Evolutionary conservation across 1,140 invertebrate genomes (phyloP).

Genomic region (Carposina sasakii): DNA sequence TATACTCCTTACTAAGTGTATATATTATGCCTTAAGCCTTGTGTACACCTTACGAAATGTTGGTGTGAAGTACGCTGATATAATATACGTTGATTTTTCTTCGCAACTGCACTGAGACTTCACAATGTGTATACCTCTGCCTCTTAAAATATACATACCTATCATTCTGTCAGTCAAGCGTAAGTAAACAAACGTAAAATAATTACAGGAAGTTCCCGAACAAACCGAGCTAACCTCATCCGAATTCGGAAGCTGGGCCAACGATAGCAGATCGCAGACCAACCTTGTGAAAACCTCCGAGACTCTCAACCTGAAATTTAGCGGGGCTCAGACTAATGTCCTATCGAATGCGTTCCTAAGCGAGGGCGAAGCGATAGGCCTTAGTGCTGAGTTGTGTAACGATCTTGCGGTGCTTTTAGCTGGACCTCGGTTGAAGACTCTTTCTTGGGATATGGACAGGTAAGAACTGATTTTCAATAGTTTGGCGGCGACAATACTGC

Average conservation of each 20-base stretch:
- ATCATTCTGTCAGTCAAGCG: too few species aligned
- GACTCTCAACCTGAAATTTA: slow-evolving; percentile 31
- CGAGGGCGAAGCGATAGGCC: slow-evolving; percentile 57
- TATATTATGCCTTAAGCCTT: too few species aligned
- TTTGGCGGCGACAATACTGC: too few species aligned
- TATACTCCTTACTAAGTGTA: too few species aligned
- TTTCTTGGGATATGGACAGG: slow-evolving; percentile 75
- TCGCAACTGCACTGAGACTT: too few species aligned
- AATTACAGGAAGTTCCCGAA: slow-evolving; percentile 32
- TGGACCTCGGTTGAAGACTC: slow-evolving; percentile 71
- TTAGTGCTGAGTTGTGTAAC: slow-evolving; percentile 64
- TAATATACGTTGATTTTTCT: too few species aligned
- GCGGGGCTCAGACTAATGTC: slow-evolving; percentile 43
- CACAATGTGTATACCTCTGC: too few species aligned
- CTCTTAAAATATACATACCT: too few species aligned
- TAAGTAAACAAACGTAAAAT: neutral
- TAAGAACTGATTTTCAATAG: slow-evolving; percentile 21
- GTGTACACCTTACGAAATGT: too few species aligned
- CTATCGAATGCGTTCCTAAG: slow-evolving; percentile 56
- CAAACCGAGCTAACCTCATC: too few species aligned
- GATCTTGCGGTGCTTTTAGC: slow-evolving; percentile 75
- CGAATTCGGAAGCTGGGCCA: slow-evolving; percentile 62
- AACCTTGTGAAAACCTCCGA: slow-evolving; percentile 61
- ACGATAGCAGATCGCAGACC: slow-evolving; percentile 53
- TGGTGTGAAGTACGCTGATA: too few species aligned